Evolutionary conservation across 2,888 invertebrate species (phyloP), one percentile per base, ranked within the genome.

Genomic region (Ferrisia virgata): DNA sequence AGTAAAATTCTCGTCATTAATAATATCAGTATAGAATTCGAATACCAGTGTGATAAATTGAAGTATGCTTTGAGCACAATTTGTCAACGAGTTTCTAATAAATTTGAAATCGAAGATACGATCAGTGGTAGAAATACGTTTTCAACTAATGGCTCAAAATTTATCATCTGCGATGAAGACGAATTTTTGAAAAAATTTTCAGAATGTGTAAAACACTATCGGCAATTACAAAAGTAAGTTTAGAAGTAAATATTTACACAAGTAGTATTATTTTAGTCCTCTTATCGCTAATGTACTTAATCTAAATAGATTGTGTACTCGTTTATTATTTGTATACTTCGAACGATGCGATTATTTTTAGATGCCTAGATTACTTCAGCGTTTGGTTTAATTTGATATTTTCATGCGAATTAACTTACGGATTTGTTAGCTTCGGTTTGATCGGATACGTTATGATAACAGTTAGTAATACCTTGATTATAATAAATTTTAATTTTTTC

Each of bases 281-380:
- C n/a, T n/a, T n/a, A n/a, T n/a, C n/a, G n/a, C n/a, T n/a, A n/a
- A n/a, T n/a, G n/a, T n/a, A n/a, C n/a, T n/a, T n/a, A n/a, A n/a
- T n/a, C n/a, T n/a, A n/a, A n/a, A n/a, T n/a, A n/a, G n/a, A n/a
- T n/a, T n/a, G n/a, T n/a, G n/a, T n/a, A n/a, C n/a, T n/a, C n/a
- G n/a, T n/a, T n/a, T n/a, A n/a, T n/a, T n/a, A n/a, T n/a, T n/a
- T n/a, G n/a, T n/a, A n/a, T n/a, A n/a, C n/a, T n/a, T n/a, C n/a
- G n/a, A n/a, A n/a, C n/a, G n/a, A n/a, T n/a, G n/a, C n/a, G 11
- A 2, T 15, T 5, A 79, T 40, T 79, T 79, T 13, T 64, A 81
- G 81, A 36, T 53, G 58, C 36, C n/a, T 81, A 15, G 53, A 81
- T 33, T 82, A 82, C 64, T 82, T 82, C 69, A 82, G 82, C n/a